These are phyloP conservation scores for Ochlodes sylvanus DNA, from an alignment of 2,888 invertebrate species.

Conservation along the genomic window DNA sequence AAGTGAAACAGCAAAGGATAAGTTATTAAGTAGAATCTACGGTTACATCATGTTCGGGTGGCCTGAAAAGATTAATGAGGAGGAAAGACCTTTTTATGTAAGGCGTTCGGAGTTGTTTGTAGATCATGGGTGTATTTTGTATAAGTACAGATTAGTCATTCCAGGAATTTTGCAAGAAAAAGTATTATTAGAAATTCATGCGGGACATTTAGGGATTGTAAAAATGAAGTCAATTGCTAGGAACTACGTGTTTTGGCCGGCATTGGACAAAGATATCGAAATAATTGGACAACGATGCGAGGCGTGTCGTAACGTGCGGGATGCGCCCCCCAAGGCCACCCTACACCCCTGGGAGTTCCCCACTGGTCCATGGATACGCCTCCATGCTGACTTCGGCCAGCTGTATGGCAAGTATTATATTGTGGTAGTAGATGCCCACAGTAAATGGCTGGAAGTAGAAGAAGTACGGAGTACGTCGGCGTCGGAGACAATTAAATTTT, in stretches of 20 bases:
- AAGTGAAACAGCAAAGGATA: slow-evolving; percentile 18
- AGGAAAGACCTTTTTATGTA: slow-evolving; percentile 11
- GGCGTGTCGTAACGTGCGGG: neutral
- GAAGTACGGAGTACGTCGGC: slow-evolving; percentile 35
- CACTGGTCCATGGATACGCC: neutral
- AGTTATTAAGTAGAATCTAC: slow-evolving; percentile 4
- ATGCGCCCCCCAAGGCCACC: neutral
- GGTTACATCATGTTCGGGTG: slow-evolving; percentile 10
- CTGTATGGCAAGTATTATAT: slow-evolving; percentile 39
- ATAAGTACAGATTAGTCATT: slow-evolving; percentile 8
- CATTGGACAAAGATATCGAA: slow-evolving; percentile 5
- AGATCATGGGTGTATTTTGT: slow-evolving; percentile 2
- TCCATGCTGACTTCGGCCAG: slow-evolving; percentile 3
- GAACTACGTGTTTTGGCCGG: slow-evolving; percentile 15
- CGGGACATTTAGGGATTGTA: slow-evolving; percentile 3
- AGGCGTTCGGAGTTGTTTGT: neutral
- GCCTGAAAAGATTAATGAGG: slow-evolving; percentile 11
- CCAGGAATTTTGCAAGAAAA: neutral
- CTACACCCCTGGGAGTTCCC: slow-evolving; percentile 17
- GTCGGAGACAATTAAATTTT: slow-evolving; percentile 15
- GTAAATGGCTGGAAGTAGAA: slow-evolving; percentile 46
- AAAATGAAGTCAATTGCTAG: slow-evolving; percentile 16
- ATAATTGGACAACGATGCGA: neutral
- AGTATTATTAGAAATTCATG: slow-evolving; percentile 1
- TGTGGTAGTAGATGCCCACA: slow-evolving; percentile 43